These are phyloP conservation scores for Agonopterix arenella DNA, from an alignment of 2,888 invertebrate genomes.

Conservation along the genomic window DNA sequence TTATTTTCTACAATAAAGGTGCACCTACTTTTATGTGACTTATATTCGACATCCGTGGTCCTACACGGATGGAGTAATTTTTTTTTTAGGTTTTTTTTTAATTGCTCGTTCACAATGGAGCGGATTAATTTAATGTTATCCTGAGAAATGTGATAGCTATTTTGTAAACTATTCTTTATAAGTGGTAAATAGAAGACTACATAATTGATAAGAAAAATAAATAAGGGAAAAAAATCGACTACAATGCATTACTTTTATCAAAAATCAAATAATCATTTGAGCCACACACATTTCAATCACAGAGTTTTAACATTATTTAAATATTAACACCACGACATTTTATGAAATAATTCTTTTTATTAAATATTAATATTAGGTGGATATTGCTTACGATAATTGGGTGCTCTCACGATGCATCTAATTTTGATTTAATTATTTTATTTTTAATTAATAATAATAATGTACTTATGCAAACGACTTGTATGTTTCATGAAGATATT, in stretches of 20 bases:
- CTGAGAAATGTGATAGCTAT: neutral
- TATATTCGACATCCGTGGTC: constrained; percentile 27
- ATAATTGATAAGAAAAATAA: too few relatives aligned
- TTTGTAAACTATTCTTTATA: too few relatives aligned
- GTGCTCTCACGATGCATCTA: constrained; percentile 32
- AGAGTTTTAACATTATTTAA: constrained; percentile 19
- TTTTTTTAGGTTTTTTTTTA: constrained; percentile 6
- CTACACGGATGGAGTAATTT: constrained; percentile 14
- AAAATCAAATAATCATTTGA: constrained; percentile 14
- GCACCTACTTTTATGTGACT: constrained; percentile 31
- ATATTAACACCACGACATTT: constrained; percentile 2
- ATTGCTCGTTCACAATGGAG: neutral
- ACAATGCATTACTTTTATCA: too few relatives aligned
- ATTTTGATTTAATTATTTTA: neutral
- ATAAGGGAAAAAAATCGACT: too few relatives aligned
- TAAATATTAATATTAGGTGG: constrained; percentile 3
- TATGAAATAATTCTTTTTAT: neutral
- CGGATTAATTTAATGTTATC: neutral
- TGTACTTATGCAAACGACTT: neutral
- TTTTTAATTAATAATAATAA: neutral
- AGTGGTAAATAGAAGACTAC: too few relatives aligned
- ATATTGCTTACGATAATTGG: constrained; percentile 36
- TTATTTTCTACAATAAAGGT: constrained; percentile 27
- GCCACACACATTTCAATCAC: constrained; percentile 32
- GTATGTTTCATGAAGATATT: neutral